These are phyloP conservation scores for Cremastobaeus sp. DNA, from an alignment of 2,888 invertebrate genomes.

Conservation along the genomic window DNA sequence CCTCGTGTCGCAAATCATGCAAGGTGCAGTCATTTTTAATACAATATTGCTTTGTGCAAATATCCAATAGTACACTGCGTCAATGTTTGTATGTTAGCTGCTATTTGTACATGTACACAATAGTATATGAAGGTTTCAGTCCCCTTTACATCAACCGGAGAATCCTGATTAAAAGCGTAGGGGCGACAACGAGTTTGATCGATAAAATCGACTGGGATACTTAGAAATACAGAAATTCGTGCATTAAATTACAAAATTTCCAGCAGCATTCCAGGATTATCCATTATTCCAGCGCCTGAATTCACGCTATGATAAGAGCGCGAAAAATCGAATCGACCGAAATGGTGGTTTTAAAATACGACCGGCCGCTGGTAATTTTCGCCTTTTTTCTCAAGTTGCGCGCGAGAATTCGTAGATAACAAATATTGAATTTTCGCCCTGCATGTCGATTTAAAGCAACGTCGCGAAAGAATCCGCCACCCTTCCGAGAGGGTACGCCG, in stretches of 20 bases:
- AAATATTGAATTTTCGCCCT: constrained; percentile 6
- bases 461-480: constrained; percentile 51
- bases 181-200: constrained; percentile 62
- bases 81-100: constrained; percentile 11
- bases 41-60: constrained; percentile 38
- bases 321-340: too few species aligned
- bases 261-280: constrained; percentile 28
- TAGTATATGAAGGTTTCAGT: constrained; percentile 50
- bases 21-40: constrained; percentile 24
- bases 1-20: not conserved
- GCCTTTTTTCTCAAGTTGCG: too few species aligned
- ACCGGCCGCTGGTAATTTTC: too few species aligned
- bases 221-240: constrained; percentile 58
- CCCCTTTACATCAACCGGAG: constrained; percentile 60
- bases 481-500: constrained; percentile 33
- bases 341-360: too few species aligned
- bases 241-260: constrained; percentile 30
- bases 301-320: too few species aligned
- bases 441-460: constrained; percentile 35
- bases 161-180: constrained; percentile 62
- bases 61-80: constrained; percentile 18
- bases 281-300: too few species aligned
- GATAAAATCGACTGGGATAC: constrained; percentile 59
- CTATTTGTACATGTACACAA: constrained; percentile 23
- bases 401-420: too few species aligned